Base-by-base conservation (phyloP, 2,888 invertebrate genomes). In the Myopa tessellatipennis region DNA sequence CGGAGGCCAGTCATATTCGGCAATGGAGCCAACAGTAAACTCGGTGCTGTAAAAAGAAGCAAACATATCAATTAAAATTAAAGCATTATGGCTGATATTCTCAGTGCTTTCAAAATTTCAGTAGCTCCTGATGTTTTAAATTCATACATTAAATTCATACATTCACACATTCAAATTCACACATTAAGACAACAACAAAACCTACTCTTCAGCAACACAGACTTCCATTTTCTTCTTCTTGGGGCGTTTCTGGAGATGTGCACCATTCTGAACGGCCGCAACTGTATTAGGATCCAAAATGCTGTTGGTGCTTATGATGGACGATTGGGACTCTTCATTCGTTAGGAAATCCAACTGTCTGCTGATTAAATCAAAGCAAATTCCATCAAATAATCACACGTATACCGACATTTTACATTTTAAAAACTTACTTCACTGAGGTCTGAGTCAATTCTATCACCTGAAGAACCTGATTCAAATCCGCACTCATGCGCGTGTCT, bases 1-100 rank as follows among this genome's bases (percentile, higher is more conserved):
- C 50, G 92, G 91, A 7, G 96, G 96, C 98, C 98, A 98, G 85
- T 94, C 95, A 87, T 98, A 98, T 88, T 98, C 98, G 79, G 96
- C 96, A 74, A 98, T 92, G 87, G 95, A 95, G 75, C 96, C 95
- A 18, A 97, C 96, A 34, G 95, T 94, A 86, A 94, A 93, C 69
- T 92, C 90, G 85, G 91, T 91, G 84, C 88, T 88, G 52, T 4
- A 79, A 77, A 45, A 34, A 38, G 63, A 74, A 68, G 16, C 52
- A 77, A 77, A 73, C 58, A 34, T n/a, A 69, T 18, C n/a, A 58
- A 18, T 12, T 18, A 78, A n/a, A 55, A 76, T 26, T 6, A 55
- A 68, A 75, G 8, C 50, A 50, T 61, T 55, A 60, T n/a, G 60
- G 12, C 38, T 40, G n/a, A 76, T 26, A 68, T 40, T 12, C 38